Evolutionary conservation across 2,888 invertebrate genomes (phyloP).

Genomic region (Cosmia trapezina): DNA sequence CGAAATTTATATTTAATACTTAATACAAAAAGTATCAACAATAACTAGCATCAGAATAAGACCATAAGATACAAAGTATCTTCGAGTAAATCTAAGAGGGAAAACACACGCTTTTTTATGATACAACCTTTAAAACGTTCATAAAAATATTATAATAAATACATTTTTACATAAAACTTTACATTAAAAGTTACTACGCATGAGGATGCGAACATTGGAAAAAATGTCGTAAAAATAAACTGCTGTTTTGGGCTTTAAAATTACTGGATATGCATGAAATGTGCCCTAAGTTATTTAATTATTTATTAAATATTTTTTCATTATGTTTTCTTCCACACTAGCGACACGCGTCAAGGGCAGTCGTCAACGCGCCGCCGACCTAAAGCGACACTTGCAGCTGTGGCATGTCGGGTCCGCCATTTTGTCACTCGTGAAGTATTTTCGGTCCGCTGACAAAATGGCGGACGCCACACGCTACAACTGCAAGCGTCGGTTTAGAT

Average conservation of each 20-base stretch:
- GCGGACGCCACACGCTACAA: no score
- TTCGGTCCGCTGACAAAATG: no score
- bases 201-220: neutral
- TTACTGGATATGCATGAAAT: conserved; percentile 43
- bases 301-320: neutral
- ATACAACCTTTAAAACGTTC: conserved; percentile 37
- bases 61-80: neutral
- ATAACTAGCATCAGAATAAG: neutral
- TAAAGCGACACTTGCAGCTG: no score
- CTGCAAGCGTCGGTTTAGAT: no score
- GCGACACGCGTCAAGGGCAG: no score
- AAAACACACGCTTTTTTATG: conserved; percentile 1
- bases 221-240: conserved; percentile 15
- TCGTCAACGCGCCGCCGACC: no score
- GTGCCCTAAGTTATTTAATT: conserved; percentile 14
- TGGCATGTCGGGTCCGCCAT: no score
- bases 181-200: conserved; percentile 1
- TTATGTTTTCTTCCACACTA: neutral
- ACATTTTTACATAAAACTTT: conserved; percentile 23
- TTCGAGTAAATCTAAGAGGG: conserved; percentile 13
- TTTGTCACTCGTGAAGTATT: no score
- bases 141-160: conserved; percentile 36
- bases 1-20: neutral
- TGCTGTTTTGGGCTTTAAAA: neutral
- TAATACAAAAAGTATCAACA: conserved; percentile 19